Evolutionary conservation across 2,888 invertebrate genomes (phyloP), one percentile per base, ranked within the genome.

Genomic region (Oscheius myriophilus): DNA sequence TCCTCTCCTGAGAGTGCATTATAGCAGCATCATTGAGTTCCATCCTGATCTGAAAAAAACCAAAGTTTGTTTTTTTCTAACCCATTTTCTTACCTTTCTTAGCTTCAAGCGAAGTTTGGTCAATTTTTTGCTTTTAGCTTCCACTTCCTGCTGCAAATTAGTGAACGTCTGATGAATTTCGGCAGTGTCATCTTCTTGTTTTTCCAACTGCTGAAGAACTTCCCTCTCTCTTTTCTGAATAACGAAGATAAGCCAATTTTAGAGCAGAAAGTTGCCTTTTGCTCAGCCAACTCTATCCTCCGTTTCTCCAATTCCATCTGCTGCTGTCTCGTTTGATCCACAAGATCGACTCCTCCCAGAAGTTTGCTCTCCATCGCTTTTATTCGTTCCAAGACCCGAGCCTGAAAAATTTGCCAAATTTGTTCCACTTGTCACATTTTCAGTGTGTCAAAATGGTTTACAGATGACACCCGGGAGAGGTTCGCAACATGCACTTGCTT

Each of bases 261-360:
- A 49, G 49, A 49, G 9, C 4, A 9, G 33, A 9, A 33, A 59
- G 21, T 74, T 81, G 90, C 92, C 89, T 92, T 92, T 77, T 95
- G 90, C 86, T 95, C 95, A 0, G 94, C 92, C 72, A 98, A 93
- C 89, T 96, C 95, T 54, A 91, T 89, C 69, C 92, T 90, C 71
- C 92, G 91, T 87, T 92, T 92, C 86, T 96, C 94, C 64, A 98
- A 89, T 66, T 93, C 92, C 76, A 92, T 90, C 87, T 96, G 94
- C 83, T 95, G 94, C 87, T 96, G 93, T 87, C 94, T 94, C 21
- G 97, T 94, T 84, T 95, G 93, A 87, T 96, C 95, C 46, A 96
- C 91, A 66, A 98, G 93, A 87, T 95, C 95, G 87, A 93, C 94
- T 7, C 96, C 96, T 80, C 92, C 92, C 57, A 99, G 91, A 87